Percentiles rank a stretch among this genome's conserved stretches.
Evolutionary conservation across 1,140 invertebrate species (phyloP).

Genomic region (Leguminivora glycinivorella): DNA sequence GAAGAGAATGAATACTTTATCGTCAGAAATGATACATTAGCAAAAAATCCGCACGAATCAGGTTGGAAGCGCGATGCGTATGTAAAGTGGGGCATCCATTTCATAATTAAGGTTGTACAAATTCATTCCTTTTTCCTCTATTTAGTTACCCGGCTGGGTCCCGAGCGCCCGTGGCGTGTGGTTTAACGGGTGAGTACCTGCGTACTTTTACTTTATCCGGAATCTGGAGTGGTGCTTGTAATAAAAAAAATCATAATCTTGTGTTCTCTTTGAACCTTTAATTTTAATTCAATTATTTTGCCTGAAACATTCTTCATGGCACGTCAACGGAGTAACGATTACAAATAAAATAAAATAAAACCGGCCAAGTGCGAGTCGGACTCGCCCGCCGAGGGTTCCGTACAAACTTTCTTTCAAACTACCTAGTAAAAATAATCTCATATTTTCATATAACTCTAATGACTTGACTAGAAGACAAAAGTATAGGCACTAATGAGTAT

Average conservation of each 20-base stretch:
- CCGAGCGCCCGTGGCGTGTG: slow-evolving; percentile 33
- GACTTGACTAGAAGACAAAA: too few species aligned
- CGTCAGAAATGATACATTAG: slow-evolving; percentile 4
- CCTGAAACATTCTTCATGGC: background rate
- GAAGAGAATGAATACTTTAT: background rate
- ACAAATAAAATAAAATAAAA: too few species aligned
- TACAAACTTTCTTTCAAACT: too few species aligned
- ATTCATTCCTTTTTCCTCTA: slow-evolving; percentile 33
- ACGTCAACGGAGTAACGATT: too few species aligned
- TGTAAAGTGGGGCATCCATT: slow-evolving; percentile 33
- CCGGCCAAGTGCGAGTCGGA: too few species aligned
- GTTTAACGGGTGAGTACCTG: slow-evolving; percentile 35
- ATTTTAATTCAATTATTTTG: background rate
- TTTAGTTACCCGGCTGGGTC: slow-evolving; percentile 34
- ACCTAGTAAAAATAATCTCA: too few species aligned
- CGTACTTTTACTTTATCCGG: slow-evolving; percentile 29
- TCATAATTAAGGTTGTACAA: slow-evolving; percentile 43
- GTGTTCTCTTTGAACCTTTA: background rate
- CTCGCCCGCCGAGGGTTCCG: too few species aligned
- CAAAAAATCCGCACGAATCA: slow-evolving; percentile 3
- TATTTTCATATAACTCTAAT: too few species aligned
- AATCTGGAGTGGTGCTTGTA: slow-evolving; percentile 10
- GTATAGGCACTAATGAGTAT: too few species aligned
- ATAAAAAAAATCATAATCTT: background rate
- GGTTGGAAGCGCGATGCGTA: background rate